Evolutionary conservation across 2,888 invertebrate genomes (phyloP).

Genomic region (Acanthopleura granulata): DNA sequence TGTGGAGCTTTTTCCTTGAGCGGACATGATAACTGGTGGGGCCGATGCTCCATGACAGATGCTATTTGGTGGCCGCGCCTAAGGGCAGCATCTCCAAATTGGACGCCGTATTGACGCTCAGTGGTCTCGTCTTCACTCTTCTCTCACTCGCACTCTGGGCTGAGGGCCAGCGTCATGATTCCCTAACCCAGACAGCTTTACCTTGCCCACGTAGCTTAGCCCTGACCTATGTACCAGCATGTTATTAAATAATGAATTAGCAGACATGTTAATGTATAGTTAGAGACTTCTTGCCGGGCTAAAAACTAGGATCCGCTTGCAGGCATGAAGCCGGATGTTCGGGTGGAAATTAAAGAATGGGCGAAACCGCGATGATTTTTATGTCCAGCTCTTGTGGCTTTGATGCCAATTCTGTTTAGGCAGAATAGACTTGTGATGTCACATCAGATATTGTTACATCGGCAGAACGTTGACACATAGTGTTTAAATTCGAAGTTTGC

Average conservation of each 20-base stretch:
- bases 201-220: no score
- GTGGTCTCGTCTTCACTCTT: no score
- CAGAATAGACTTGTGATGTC: not conserved
- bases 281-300: no score
- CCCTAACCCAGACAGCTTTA: no score
- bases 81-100: no score
- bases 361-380: not conserved
- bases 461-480: not conserved
- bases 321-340: not conserved
- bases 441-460: not conserved
- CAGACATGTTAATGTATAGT: no score
- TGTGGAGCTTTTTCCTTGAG: not conserved
- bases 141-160: no score
- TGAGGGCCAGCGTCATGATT: no score
- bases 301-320: not conserved
- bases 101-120: no score
- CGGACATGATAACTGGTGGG: not conserved
- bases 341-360: conserved; percentile 2
- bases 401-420: not conserved
- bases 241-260: no score
- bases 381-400: not conserved
- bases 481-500: not conserved
- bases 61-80: not conserved
- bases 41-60: not conserved
- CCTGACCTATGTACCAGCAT: no score